phyloP scores from a whole-genome alignment of 2,888 invertebrate genomes.

The Calliopum simillimum region DNA sequence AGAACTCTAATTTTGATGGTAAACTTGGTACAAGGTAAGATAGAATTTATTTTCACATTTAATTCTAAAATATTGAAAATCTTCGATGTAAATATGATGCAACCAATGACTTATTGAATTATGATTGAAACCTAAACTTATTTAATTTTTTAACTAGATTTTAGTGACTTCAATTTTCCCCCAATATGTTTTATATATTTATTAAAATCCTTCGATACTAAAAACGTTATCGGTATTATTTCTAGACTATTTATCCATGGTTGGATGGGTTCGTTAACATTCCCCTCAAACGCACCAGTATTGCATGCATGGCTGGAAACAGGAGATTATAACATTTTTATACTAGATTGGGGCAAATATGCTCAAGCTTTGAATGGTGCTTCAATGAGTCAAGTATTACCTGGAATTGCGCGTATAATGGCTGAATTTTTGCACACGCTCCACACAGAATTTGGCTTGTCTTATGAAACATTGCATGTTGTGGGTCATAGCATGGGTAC shows the following conservation, averaged over 20 bases:
- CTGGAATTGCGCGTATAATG: constrained; percentile 1
- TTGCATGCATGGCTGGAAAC: constrained; percentile 14
- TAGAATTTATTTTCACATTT: no score
- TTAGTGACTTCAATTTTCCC: no score
- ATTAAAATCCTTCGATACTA: no score
- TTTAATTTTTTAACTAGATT: no score
- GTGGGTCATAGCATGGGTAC: constrained; percentile 3
- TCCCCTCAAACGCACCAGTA: background rate
- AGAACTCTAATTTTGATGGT: constrained; percentile 4
- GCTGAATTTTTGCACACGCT: constrained; percentile 1
- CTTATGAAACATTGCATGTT: constrained; percentile 9
- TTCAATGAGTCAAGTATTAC: background rate
- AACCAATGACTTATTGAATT: no score
- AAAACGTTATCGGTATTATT: no score
- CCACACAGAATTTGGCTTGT: constrained; percentile 8
- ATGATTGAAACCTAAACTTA: no score
- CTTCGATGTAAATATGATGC: no score
- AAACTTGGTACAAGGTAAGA: constrained; percentile 4
- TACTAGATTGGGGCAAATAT: constrained; percentile 3
- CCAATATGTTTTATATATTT: no score
- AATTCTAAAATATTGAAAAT: no score
- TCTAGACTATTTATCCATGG: constrained; percentile 9
- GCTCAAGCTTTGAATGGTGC: background rate
- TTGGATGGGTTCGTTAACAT: constrained; percentile 8
- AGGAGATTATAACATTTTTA: constrained; percentile 14